Base-by-base conservation (phyloP, 2,888 invertebrate genomes). In the Tipula lateralis region DNA sequence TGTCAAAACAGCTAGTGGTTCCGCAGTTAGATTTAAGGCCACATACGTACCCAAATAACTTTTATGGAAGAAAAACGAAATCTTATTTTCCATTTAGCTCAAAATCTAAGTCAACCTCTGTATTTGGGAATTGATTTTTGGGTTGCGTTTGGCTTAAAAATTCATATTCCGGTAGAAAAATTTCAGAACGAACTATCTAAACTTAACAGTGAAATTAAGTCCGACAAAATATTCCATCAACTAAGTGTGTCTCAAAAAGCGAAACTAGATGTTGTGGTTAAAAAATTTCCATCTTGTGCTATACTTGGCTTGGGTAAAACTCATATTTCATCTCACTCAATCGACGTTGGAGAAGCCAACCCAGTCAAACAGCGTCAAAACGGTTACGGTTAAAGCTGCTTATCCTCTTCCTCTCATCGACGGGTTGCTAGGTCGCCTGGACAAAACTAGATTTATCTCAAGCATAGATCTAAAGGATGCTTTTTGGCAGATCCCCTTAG, bases 341-440 rank as follows among this genome's bases (percentile, higher is more conserved):
- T 87, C 7, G 86, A 87, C 80, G 83, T 86, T 85, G 85, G 86
- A 6, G 85, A 85, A 7, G 84, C 86, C 5, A 34, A 24, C 1
- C 86, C 86, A 2, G 84, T 86, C 12, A 86, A 86, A 66, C 85
- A 86, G 29, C 83, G 86, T 0, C 86, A 86, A 87, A 44, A 16
- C 39, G 0, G 87, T 87, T 0, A 87, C 87, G 0, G 85, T 85
- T 30, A 84, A 2, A 29, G 87, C 87, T 83, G 87, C 87, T 1
- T 87, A 88, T 84, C 87, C 87, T 0, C 39, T 87, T 0, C 88
- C 86, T 1, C 85, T 86, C 12, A 87, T 87, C 50, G 84, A 84
- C 0, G 85, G 85, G n/a, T 87, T 87, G 1, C 83, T 88, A 24
- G 86, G 87, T 32, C 86, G 86, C 9, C 84, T 88, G 2, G 84